Conservation (phyloP, 2,113 vertebrate genomes). For the Garra rufa region DNA sequence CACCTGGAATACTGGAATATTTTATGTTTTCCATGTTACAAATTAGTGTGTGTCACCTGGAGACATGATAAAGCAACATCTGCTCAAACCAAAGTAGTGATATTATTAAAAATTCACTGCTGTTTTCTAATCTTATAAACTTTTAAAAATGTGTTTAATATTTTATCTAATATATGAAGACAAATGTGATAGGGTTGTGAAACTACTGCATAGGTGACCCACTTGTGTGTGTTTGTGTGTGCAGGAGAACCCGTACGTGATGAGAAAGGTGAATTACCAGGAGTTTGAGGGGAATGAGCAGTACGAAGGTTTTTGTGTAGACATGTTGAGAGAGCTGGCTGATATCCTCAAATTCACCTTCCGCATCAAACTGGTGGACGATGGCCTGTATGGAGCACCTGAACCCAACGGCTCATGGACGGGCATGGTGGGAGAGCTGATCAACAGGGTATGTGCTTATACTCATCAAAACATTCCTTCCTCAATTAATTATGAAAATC, state of each 20-base stretch:
- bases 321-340: constrained; percentile 88
- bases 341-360: constrained; percentile 88
- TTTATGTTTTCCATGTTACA: background rate
- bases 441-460: constrained; percentile 81
- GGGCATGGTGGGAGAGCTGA: constrained; percentile 93
- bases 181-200: background rate
- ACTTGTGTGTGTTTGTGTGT: constrained; percentile 18
- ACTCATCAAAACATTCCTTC: background rate
- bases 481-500: background rate
- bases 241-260: constrained; percentile 91
- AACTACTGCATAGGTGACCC: background rate
- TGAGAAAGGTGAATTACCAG: constrained; percentile 85
- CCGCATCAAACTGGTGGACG: constrained; percentile 88
- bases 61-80: background rate
- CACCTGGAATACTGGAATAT: background rate
- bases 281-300: constrained; percentile 81
- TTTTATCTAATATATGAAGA: background rate
- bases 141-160: background rate
- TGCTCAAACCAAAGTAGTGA: background rate
- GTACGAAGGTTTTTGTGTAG: constrained; percentile 93
- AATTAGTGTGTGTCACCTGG: background rate
- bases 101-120: background rate
- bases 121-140: background rate
- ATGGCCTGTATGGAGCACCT: constrained; percentile 86
- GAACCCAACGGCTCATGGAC: constrained; percentile 94